phyloP scores from a whole-genome alignment of 1,140 invertebrate genomes.

The Drosophila pseudoobscura region DNA sequence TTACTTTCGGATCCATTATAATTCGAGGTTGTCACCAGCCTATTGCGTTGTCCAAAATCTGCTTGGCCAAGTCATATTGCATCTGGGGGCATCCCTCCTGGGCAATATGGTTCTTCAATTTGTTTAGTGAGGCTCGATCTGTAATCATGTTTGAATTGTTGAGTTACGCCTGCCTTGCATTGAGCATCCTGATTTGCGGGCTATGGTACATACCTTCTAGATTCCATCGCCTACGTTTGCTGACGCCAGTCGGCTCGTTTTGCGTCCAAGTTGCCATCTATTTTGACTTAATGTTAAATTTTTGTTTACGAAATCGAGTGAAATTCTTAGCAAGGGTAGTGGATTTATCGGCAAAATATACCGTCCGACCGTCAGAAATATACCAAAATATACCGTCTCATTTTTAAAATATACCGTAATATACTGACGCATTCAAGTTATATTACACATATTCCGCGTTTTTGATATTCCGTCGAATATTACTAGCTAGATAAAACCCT shows the following conservation, averaged over 20 bases:
- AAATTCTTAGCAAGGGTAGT: constrained; percentile 13
- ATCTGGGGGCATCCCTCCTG: constrained; percentile 88
- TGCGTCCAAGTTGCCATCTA: constrained; percentile 76
- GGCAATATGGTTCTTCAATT: constrained; percentile 86
- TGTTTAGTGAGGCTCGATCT: constrained; percentile 85
- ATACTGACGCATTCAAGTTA: too few relatives aligned
- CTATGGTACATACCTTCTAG: constrained; percentile 58
- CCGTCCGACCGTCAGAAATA: too few relatives aligned
- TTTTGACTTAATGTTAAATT: constrained; percentile 5
- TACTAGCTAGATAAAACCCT: too few relatives aligned
- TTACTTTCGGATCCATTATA: background rate
- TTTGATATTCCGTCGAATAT: too few relatives aligned
- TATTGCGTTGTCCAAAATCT: constrained; percentile 85
- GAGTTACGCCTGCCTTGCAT: background rate
- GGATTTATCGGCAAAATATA: too few relatives aligned
- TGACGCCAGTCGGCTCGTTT: constrained; percentile 67
- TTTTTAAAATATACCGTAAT: too few relatives aligned
- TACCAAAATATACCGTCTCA: too few relatives aligned
- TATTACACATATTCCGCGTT: too few relatives aligned
- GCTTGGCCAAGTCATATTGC: constrained; percentile 87
- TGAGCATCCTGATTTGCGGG: background rate
- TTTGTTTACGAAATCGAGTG: constrained; percentile 60
- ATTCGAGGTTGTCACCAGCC: constrained; percentile 78
- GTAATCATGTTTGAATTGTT: background rate
- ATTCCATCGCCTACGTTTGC: constrained; percentile 77